phyloP scores from a whole-genome alignment of 2,888 invertebrate genomes.

The Tetropium fuscum region DNA sequence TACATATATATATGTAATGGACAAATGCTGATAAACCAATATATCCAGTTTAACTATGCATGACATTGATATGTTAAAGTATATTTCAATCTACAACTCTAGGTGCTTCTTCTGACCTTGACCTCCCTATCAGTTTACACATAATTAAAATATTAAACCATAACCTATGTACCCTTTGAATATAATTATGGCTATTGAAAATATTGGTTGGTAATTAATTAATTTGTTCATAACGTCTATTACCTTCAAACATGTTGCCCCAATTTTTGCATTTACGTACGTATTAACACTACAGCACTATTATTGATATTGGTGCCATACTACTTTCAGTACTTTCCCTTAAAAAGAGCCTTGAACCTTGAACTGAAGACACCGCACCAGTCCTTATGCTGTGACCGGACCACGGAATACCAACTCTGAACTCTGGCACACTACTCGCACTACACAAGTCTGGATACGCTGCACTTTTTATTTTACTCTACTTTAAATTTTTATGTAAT shows the following conservation, averaged over 20 bases:
- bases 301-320: too few species aligned
- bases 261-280: not conserved
- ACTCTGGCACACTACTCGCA: too few species aligned
- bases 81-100: slow-evolving; percentile 2
- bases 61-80: slow-evolving; percentile 7
- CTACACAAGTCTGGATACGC: too few species aligned
- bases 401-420: too few species aligned
- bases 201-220: not conserved
- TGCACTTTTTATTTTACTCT: too few species aligned
- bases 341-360: too few species aligned
- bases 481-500: too few species aligned
- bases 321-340: too few species aligned
- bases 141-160: slow-evolving; percentile 6
- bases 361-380: too few species aligned
- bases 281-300: not conserved
- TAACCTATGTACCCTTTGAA: slow-evolving; percentile 6
- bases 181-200: not conserved
- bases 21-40: slow-evolving; percentile 9
- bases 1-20: too few species aligned
- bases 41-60: slow-evolving; percentile 3
- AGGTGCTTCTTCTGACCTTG: slow-evolving; percentile 30
- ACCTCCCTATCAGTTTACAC: slow-evolving; percentile 21
- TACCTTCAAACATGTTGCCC: slow-evolving; percentile 7
- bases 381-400: too few species aligned
- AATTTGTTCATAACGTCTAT: not conserved